phyloP scores from a whole-genome alignment of 2,797 vertebrate species.

The Aselliscus stoliczkanus region DNA sequence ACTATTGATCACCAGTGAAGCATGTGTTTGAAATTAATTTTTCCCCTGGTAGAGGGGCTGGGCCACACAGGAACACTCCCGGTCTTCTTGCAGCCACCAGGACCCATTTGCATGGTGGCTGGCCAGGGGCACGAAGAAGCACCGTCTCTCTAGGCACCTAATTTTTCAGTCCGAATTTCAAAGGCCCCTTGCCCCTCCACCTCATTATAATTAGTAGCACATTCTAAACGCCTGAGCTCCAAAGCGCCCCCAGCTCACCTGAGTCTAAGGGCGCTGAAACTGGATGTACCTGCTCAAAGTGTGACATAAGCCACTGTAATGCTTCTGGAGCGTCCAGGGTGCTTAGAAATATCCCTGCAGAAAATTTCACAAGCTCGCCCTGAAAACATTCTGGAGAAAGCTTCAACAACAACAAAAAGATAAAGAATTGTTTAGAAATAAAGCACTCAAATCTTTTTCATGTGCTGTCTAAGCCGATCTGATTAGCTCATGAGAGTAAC shows the following conservation, averaged over 20 bases:
- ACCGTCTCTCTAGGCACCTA: not conserved
- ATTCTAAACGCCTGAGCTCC: not conserved
- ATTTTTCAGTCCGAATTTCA: not conserved
- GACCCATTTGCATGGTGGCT: not conserved
- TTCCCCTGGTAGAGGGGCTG: not conserved
- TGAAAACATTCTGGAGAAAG: constrained; percentile 23
- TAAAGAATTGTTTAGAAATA: constrained; percentile 49
- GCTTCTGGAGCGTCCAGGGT: not conserved
- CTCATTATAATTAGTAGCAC: not conserved
- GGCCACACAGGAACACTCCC: not conserved
- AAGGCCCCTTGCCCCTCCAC: not conserved
- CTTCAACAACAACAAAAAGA: not conserved
- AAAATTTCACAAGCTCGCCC: not conserved
- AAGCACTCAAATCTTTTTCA: constrained; percentile 57
- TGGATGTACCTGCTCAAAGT: not conserved
- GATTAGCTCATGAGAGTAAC: constrained; percentile 72
- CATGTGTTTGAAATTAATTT: not conserved
- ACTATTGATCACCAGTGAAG: not conserved
- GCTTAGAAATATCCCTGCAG: not conserved
- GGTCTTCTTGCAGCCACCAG: not conserved
- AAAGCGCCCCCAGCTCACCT: not conserved
- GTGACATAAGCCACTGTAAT: not conserved
- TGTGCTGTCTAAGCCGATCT: constrained; percentile 65
- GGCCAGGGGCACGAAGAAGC: not conserved
- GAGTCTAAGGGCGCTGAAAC: not conserved